These are phyloP conservation scores for pig (Sus scrofa) DNA, from an alignment of 2,113 vertebrate genomes.

Conservation along the genomic window T2T-Sscrofa CM001155.3:1086501-1087000, in stretches of 20 bases:
- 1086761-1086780: rapidly evolving
- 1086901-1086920: rapidly evolving
- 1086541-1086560: not conserved
- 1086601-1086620: rapidly evolving
- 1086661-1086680: rapidly evolving
- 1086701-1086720: rapidly evolving
- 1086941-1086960: too few relatives aligned
- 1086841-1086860: rapidly evolving
- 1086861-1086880: not conserved
- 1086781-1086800: not conserved
- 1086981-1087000: too few relatives aligned
- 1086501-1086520: too few relatives aligned
- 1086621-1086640: rapidly evolving
- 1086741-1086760: rapidly evolving
- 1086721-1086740: too few relatives aligned
- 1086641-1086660: rapidly evolving
- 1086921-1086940: rapidly evolving
- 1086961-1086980: too few relatives aligned
- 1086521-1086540: too few relatives aligned
- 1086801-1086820: rapidly evolving
- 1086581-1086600: rapidly evolving
- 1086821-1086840: not conserved
- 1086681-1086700: rapidly evolving
- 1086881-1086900: rapidly evolving
- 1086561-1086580: rapidly evolving